Evolutionary conservation across 1,140 invertebrate genomes (phyloP).

Genomic region (Capitella teleta): DNA sequence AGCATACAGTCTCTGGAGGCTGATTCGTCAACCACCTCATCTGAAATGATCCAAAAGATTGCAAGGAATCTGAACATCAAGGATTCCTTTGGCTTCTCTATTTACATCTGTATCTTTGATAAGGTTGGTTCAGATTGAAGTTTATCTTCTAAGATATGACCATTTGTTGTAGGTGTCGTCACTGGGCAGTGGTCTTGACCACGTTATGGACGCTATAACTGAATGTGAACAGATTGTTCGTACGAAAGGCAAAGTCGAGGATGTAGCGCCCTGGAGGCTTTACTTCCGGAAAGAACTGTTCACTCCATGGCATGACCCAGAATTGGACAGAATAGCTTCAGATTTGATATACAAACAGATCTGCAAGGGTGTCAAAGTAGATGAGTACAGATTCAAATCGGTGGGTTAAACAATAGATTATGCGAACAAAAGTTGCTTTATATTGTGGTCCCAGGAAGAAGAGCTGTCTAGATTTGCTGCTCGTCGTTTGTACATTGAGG

Average conservation of each 20-base stretch:
- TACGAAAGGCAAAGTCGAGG: background rate
- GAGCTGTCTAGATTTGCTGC: constrained; percentile 11
- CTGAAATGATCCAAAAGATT: constrained; percentile 26
- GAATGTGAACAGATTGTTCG: constrained; percentile 31
- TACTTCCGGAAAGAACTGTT: constrained; percentile 36
- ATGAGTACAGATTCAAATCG: constrained; percentile 28
- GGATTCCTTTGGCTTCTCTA: constrained; percentile 28
- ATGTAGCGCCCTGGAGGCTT: constrained; percentile 24
- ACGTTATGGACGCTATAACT: constrained; percentile 34
- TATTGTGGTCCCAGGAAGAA: constrained; percentile 7
- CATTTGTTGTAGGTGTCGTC: constrained; percentile 30
- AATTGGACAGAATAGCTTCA: constrained; percentile 19
- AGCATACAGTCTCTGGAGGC: constrained; percentile 23
- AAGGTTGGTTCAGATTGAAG: constrained; percentile 19
- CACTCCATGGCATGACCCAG: constrained; percentile 26
- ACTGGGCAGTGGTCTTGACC: constrained; percentile 30
- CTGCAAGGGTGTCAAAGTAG: constrained; percentile 25
- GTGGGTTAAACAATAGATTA: constrained; percentile 6
- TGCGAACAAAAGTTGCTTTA: no score
- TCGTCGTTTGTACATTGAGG: constrained; percentile 10
- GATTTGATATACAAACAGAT: constrained; percentile 33
- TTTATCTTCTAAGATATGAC: background rate
- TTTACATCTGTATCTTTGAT: constrained; percentile 28
- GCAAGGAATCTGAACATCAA: constrained; percentile 20
- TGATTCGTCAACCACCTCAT: constrained; percentile 30